A percentile compares a stretch with the other conserved stretches of the same genome.
Evolutionary conservation across 2,113 vertebrate species (phyloP).

Genomic region (Cryptomyrus ogoouensis): DNA sequence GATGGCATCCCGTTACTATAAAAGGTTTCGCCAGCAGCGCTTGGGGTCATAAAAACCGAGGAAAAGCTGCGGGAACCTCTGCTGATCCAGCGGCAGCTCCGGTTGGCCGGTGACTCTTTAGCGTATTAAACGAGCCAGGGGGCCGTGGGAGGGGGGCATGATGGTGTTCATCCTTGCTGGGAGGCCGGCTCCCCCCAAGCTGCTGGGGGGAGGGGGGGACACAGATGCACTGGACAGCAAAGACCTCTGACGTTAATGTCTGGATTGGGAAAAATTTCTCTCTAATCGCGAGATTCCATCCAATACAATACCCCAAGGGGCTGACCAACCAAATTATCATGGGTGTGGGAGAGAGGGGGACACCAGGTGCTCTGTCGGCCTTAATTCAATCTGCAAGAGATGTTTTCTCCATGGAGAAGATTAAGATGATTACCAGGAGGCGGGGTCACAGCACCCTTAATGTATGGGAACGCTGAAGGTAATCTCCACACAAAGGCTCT

Average conservation of each 20-base stretch:
- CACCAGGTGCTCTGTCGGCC: not conserved
- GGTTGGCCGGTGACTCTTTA: not conserved
- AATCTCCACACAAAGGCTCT: not conserved
- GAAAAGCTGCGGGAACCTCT: not conserved
- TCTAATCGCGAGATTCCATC: not conserved
- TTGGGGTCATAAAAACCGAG: not conserved
- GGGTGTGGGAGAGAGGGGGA: not conserved
- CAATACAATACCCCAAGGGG: not conserved
- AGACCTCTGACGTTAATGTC: not conserved
- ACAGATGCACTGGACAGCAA: not conserved
- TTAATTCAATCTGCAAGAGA: slow-evolving; percentile 3
- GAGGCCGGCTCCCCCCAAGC: not conserved
- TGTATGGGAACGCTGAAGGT: not conserved
- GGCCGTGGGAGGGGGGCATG: not conserved
- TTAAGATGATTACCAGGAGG: not conserved
- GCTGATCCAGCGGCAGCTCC: no score
- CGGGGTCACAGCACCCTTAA: not conserved
- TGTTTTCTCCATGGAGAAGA: not conserved
- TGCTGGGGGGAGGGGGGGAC: not conserved
- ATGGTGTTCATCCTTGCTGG: not conserved
- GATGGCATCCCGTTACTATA: not conserved
- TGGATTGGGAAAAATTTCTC: not conserved
- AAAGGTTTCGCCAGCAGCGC: not conserved
- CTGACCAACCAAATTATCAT: not conserved
- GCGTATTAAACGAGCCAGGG: not conserved